Base-by-base conservation (phyloP, 2,797 vertebrate species). In the Sebastes taczanowskii region DNA sequence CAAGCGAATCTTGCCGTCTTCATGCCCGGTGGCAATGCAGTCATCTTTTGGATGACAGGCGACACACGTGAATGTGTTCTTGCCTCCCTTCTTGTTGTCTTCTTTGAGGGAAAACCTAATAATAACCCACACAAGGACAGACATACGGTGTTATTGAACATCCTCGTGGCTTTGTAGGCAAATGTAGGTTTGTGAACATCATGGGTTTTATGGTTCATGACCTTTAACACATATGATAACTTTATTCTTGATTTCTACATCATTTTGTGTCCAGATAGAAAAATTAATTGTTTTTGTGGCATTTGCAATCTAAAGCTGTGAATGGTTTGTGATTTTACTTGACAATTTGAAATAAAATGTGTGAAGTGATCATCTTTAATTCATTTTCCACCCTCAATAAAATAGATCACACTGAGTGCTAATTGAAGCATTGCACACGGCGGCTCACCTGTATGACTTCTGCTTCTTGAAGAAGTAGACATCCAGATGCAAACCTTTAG, bases 21-120 rank as follows among this genome's bases (percentile, higher is more conserved):
- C 91, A 2, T 99, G 98, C 23, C 98, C 98, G 0, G 97, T 97
- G 35, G 98, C 97, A 2, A 99, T 97, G 89, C 97, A 99, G 65
- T 99, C 98, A 18, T 99, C 97, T 0, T 89, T 95, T 0, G 98
- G 98, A 87, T 99, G 97, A 85, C 98, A 98, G 6, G 95, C 80
- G 0, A 98, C n/a, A 1, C 98, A 99, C 0, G 92, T 97, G 75
- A 99, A 98, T 0, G 60, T 77, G 80, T 98, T 98, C 83, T 88
- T 96, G 25, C 92, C 82, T 7, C 94, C 91, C 56, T 97, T 98
- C 83, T 90, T 96, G 81, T 92, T 95, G 42, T 42, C 46, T 80
- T 93, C 77, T 75, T 93, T 96, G 34, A 99, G 82, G 52, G 71
- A 91, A 91, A 98, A 97, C 82, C 98, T 99, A 71, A 18, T 2